Base-by-base conservation (phyloP, 2,888 invertebrate genomes). In the Cryptus viduatorius region DNA sequence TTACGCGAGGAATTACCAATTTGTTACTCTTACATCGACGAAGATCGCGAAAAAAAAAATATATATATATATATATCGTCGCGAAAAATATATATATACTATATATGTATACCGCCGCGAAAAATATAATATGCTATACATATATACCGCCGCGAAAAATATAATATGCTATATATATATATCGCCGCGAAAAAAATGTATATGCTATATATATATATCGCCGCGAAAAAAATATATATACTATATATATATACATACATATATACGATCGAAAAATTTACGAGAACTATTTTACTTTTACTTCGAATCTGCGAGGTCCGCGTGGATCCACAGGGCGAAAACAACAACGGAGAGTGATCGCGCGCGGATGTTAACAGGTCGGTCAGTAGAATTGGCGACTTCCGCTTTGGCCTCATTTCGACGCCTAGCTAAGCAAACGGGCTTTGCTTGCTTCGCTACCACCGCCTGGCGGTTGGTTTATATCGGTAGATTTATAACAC, bases 361-460 rank as follows among this genome's bases (percentile, higher is more conserved):
- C 64, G 82, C 82, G 84, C 85, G 87, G 84, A 88, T 91, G 89
- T 88, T 90, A 90, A 89, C 88, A 88, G 89, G 87, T 89, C 87
- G 87, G 89, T 88, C 88, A 90, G 88, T 90, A 90, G 89, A 89
- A 89, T 89, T 88, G 87, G 89, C 87, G 85, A 90, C 89, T 92
- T 92, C 91, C 91, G 90, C 88, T 90, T 90, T 88, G 89, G 88
- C 88, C 90, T 89, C 89, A 88, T 90, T 91, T 84, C 86, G 85
- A 77, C 56, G 14, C 78, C 71, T 81, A 84, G 84, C 84, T 65
- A 84, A 79, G 73, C 81, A 84, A 84, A 76, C 77, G 82, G 59
- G 78, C 78, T 73, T 53, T 53, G 56, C 56, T 24, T 53, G 59
- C 56, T 67, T 67, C 64, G 16, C 69, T 50, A 61, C 79, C 48